A percentile compares a stretch with the other conserved stretches of the same genome.
These are phyloP conservation scores for Pseudomyrmex dendroicus DNA, from an alignment of 1,140 invertebrate genomes.

Conservation along the genomic window DNA sequence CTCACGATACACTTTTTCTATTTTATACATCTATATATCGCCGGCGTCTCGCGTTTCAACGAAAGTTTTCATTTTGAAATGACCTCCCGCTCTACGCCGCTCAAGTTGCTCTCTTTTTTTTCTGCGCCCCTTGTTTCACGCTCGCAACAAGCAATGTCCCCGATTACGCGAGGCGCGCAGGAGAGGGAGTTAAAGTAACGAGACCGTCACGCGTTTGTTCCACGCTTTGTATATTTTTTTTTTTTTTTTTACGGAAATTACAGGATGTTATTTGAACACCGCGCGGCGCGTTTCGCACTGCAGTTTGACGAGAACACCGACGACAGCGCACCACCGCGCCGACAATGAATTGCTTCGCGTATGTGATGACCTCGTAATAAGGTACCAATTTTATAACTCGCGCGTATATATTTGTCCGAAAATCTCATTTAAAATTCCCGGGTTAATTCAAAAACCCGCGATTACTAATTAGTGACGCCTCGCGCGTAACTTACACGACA, in stretches of 20 bases:
- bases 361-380: constrained; percentile 12
- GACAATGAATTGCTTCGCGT: background rate
- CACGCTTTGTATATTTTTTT: constrained; percentile 68
- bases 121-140: constrained; percentile 58
- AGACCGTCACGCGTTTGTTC: constrained; percentile 62
- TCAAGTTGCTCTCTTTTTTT: constrained; percentile 35
- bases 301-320: constrained; percentile 14
- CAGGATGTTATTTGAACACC: constrained; percentile 63
- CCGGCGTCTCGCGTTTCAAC: constrained; percentile 42
- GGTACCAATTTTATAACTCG: constrained; percentile 12
- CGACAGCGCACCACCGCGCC: background rate
- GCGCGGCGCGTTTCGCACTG: constrained; percentile 8
- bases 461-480: constrained; percentile 3
- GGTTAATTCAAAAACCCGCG: background rate
- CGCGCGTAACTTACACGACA: too few relatives aligned
- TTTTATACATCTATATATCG: background rate
- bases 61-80: constrained; percentile 71
- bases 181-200: constrained; percentile 67
- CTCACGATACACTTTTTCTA: constrained; percentile 34
- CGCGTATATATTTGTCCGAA: background rate
- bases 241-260: constrained; percentile 68
- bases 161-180: constrained; percentile 61
- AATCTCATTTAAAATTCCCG: background rate
- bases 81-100: constrained; percentile 46
- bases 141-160: constrained; percentile 58